These are phyloP conservation scores for Prolemur simus DNA, from an alignment of 2,113 vertebrate genomes.

Conservation along the genomic window DNA sequence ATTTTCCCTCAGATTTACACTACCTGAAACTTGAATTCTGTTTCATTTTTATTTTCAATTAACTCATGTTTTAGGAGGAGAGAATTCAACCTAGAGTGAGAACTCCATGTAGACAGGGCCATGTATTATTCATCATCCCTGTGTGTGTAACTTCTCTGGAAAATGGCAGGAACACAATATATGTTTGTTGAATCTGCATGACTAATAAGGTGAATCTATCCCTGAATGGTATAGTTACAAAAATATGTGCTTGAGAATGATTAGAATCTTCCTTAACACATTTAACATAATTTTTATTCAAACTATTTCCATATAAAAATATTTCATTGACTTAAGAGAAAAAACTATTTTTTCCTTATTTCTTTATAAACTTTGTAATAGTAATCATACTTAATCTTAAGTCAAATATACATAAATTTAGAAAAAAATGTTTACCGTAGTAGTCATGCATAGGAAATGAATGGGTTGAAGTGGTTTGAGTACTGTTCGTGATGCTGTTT, in stretches of 20 bases:
- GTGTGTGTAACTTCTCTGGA: neutral
- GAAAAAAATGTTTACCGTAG: neutral
- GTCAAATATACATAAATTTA: constrained; percentile 70
- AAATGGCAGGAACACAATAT: neutral
- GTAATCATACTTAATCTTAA: constrained; percentile 73
- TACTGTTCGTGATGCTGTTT: neutral
- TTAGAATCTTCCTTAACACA: constrained; percentile 62
- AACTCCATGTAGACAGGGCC: neutral
- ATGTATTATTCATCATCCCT: neutral
- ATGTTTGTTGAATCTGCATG: neutral
- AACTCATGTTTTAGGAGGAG: neutral
- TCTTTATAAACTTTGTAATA: constrained; percentile 61
- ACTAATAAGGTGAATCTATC: constrained; percentile 7
- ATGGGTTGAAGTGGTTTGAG: neutral
- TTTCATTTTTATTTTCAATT: neutral
- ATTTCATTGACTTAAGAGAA: constrained; percentile 52
- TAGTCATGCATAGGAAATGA: constrained; percentile 3
- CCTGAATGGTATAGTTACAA: constrained; percentile 34
- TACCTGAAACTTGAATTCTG: neutral
- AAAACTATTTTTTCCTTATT: constrained; percentile 73
- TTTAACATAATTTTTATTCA: constrained; percentile 70
- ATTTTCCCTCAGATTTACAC: neutral
- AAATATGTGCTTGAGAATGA: constrained; percentile 21
- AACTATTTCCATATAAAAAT: constrained; percentile 53
- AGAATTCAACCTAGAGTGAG: neutral